Percentiles rank a stretch among this genome's conserved stretches.
Evolutionary conservation across 2,797 vertebrate species (phyloP).

Genomic region (Mus spretus): DNA sequence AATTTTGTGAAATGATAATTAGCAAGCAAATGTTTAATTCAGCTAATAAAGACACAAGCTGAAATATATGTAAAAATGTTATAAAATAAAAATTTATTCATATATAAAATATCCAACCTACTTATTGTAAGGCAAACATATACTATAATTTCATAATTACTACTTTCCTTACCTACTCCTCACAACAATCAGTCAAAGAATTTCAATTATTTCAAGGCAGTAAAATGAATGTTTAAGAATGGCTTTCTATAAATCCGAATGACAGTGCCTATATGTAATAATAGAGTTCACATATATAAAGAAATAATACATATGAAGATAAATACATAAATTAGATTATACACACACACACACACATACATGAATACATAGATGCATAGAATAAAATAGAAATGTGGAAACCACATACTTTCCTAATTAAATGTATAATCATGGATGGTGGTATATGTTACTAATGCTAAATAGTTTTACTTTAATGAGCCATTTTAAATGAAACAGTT

Average conservation of each 20-base stretch:
- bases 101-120: neutral
- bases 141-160: conserved; percentile 69
- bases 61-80: conserved; percentile 35
- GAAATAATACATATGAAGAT: neutral
- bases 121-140: conserved; percentile 25
- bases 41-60: conserved; percentile 3
- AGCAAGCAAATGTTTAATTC: conserved; percentile 35
- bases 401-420: conserved; percentile 87
- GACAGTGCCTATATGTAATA: neutral
- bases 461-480: conserved; percentile 90
- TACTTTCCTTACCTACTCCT: neutral
- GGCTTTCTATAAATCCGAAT: neutral
- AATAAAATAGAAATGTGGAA: conserved; percentile 70
- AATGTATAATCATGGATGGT: conserved; percentile 90
- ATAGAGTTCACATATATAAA: neutral
- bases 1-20: conserved; percentile 50
- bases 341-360: neutral
- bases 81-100: conserved; percentile 28
- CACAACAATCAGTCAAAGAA: conserved; percentile 33
- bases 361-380: neutral
- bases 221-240: conserved; percentile 46
- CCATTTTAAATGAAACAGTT: conserved; percentile 91
- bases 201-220: conserved; percentile 73
- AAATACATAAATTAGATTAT: neutral
- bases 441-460: conserved; percentile 88